A percentile compares a stretch with the other conserved stretches of the same genome.
phyloP scores from a whole-genome alignment of 2,797 vertebrate species.

The Poeciliopsis paucimaculata region DNA sequence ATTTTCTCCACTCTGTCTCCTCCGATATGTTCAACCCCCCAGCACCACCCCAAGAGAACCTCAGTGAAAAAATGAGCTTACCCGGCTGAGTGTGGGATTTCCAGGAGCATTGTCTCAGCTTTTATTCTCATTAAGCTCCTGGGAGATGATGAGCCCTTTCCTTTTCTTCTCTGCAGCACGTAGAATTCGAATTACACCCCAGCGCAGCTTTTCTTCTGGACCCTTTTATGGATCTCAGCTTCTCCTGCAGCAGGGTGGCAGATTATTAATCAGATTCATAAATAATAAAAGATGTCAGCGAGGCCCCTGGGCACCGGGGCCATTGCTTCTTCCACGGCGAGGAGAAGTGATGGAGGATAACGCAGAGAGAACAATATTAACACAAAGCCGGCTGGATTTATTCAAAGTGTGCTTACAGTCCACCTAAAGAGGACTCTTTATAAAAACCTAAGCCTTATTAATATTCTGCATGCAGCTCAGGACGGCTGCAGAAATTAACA shows the following conservation, averaged over 20 bases:
- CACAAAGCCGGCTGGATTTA: constrained; percentile 61
- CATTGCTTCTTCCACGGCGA: constrained; percentile 50
- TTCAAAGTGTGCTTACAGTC: constrained; percentile 47
- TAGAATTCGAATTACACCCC: constrained; percentile 64
- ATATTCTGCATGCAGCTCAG: constrained; percentile 37
- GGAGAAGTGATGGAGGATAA: constrained; percentile 54
- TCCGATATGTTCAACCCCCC: background rate
- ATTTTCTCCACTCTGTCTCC: background rate
- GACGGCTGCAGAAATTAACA: constrained; percentile 43
- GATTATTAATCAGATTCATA: constrained; percentile 80
- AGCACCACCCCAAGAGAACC: constrained; percentile 17
- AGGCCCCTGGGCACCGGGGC: constrained; percentile 51
- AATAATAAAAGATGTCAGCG: constrained; percentile 77
- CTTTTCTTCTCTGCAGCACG: constrained; percentile 44
- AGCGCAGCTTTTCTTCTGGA: constrained; percentile 52
- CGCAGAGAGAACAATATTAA: constrained; percentile 65
- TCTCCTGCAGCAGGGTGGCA: constrained; percentile 56
- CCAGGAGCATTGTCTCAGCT: constrained; percentile 41
- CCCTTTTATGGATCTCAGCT: constrained; percentile 66
- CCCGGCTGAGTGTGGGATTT: constrained; percentile 30
- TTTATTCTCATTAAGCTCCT: constrained; percentile 65
- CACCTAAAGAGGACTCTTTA: constrained; percentile 34
- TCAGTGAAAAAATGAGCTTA: constrained; percentile 46
- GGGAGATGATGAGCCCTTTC: constrained; percentile 51
- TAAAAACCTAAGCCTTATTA: constrained; percentile 37